These are phyloP conservation scores for Anthoptus insignis DNA, from an alignment of 2,888 invertebrate genomes.

Conservation along the genomic window DNA sequence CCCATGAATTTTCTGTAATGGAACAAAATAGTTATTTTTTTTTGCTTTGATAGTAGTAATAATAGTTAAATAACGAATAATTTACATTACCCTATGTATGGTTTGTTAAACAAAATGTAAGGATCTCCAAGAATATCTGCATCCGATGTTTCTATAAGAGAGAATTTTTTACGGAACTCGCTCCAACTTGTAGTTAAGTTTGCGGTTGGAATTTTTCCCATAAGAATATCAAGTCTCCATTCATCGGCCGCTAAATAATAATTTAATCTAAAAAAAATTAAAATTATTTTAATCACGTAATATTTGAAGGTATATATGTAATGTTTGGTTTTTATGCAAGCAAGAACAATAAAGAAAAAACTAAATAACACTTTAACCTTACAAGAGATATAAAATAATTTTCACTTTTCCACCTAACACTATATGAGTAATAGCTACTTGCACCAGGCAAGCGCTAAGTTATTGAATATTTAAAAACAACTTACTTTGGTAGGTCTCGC, in stretches of 20 bases:
- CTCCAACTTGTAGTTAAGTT: constrained; percentile 80
- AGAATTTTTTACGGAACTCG: constrained; percentile 79
- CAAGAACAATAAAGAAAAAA: too few species aligned
- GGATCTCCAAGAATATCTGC: constrained; percentile 83
- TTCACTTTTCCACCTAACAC: too few species aligned
- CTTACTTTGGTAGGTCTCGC: constrained; percentile 84
- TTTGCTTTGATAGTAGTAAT: too few species aligned
- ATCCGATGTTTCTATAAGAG: constrained; percentile 75
- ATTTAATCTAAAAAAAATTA: constrained; percentile 72
- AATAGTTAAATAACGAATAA: too few species aligned
- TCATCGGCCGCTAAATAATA: constrained; percentile 86
- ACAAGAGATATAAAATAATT: too few species aligned
- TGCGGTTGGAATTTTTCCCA: constrained; percentile 67
- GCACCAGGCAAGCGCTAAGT: too few species aligned
- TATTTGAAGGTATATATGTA: too few species aligned
- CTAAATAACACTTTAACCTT: background rate
- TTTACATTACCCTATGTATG: constrained; percentile 81
- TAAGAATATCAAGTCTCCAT: constrained; percentile 82
- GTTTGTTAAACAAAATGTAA: constrained; percentile 82
- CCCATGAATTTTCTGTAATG: constrained; percentile 84
- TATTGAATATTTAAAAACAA: too few species aligned
- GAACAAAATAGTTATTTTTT: background rate
- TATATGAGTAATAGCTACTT: too few species aligned
- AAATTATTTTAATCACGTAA: too few species aligned
- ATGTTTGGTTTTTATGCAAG: too few species aligned